Evolutionary conservation across 2,888 invertebrate genomes (phyloP), one percentile per base, ranked within the genome.

Genomic region (Epiblema foenella): DNA sequence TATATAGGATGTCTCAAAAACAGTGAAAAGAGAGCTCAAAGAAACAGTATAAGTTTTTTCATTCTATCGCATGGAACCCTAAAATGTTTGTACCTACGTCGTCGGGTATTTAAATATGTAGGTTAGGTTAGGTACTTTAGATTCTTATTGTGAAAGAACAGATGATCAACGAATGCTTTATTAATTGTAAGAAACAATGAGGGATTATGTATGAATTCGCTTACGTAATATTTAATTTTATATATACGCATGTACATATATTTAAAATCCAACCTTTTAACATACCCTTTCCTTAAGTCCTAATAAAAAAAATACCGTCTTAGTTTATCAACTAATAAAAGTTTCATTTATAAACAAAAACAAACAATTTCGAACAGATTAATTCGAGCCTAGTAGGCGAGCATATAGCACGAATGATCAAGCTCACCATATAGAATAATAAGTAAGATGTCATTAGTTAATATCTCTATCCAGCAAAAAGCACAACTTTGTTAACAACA

Each of bases 401-500:
- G 24, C 20, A 51, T 37, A n/a, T 37, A 3, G 39, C 20, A 52
- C n/a, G 15, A 3, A 54, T 33, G 8, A 51, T 12, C 12, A 39
- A 4, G 42, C 5, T 15, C 15, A 46, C 46, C 46, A 46, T n/a
- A 7, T 15, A 8, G n/a, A 46, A 46, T 46, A n/a, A 37, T 12
- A 57, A 37, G 11, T 57, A 0, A 39, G 39, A 39, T 64, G 37
- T 66, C 8, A 33, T 29, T 33, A 5, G 33, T 29, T 29, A 29
- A 42, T 42, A 65, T 59, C 49, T 62, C 29, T 56, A 57, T 67
- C 46, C 56, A 71, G 71, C 71, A 71, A 67, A 62, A 67, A 71
- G 67, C 71, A 71, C 49, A 67, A 71, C 7, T 52, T 71, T 42
- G 56, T 62, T 52, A 15, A 57, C 60, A 67, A 67, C 67, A 74